Evolutionary conservation across 2,113 vertebrate species (phyloP).

Genomic region (Pampusana beccarii): DNA sequence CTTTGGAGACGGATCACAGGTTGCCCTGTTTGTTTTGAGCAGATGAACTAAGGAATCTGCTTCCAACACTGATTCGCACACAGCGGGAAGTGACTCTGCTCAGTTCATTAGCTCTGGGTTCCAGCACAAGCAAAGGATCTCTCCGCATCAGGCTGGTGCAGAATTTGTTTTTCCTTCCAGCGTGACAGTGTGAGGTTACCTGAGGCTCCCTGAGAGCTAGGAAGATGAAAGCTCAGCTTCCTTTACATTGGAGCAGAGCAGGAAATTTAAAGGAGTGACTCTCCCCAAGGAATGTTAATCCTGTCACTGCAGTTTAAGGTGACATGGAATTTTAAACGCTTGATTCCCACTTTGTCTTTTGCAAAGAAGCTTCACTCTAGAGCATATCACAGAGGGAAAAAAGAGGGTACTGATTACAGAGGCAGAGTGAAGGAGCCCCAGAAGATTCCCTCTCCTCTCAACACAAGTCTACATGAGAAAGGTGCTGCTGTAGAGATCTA

Average conservation of each 20-base stretch:
- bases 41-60: neutral
- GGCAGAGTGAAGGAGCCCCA: neutral
- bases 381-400: neutral
- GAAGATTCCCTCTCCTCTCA: neutral
- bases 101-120: neutral
- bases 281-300: neutral
- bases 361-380: neutral
- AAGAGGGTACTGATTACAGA: neutral
- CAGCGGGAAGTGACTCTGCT: neutral
- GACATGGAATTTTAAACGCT: neutral
- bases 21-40: neutral
- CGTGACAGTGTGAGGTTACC: neutral
- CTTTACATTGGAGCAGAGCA: neutral
- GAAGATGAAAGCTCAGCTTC: constrained; percentile 32
- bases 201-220: constrained; percentile 7
- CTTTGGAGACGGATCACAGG: neutral
- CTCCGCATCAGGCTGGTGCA: neutral
- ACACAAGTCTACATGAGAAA: neutral
- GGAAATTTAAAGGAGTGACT: neutral
- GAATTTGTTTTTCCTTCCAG: neutral
- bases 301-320: neutral
- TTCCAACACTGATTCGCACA: accelerated
- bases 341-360: neutral
- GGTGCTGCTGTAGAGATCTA: neutral
- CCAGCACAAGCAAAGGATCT: neutral